Evolutionary conservation across 1,140 invertebrate genomes (phyloP).

Genomic region (Drosophila funebris): DNA sequence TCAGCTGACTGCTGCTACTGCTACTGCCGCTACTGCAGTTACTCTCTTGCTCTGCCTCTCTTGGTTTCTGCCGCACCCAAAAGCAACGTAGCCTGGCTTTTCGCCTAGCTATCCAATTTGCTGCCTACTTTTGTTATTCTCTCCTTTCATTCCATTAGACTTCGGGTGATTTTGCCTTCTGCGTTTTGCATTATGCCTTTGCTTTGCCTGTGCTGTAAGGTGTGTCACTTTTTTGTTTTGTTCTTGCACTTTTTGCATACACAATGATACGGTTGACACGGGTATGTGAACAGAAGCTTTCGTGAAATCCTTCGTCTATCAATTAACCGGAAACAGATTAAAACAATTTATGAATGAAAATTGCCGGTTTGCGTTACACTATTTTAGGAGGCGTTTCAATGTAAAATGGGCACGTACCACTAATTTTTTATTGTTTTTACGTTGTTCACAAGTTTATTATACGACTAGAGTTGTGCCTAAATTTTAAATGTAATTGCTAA

Average conservation of each 20-base stretch:
- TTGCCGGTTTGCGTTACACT: conserved; percentile 38
- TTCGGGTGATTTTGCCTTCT: conserved; percentile 20
- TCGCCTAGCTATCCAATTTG: conserved; percentile 23
- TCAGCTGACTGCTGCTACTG: conserved; percentile 53
- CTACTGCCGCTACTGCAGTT: conserved; percentile 7
- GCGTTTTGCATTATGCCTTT: conserved; percentile 4
- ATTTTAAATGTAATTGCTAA: no score
- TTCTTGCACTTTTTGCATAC: conserved; percentile 60
- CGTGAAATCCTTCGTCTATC: conserved; percentile 25
- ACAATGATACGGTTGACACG: not conserved
- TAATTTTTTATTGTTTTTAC: no score
- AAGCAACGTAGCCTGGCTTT: conserved; percentile 38
- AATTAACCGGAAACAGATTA: conserved; percentile 66
- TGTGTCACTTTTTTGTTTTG: conserved; percentile 82
- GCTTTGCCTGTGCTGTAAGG: conserved; percentile 46
- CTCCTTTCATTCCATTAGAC: conserved; percentile 15
- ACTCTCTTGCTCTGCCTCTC: conserved; percentile 18
- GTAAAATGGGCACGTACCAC: not conserved
- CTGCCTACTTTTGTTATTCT: conserved; percentile 9
- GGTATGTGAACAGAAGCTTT: not conserved
- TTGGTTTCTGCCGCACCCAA: conserved; percentile 73
- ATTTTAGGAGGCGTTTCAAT: conserved; percentile 1
- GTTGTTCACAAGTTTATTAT: no score
- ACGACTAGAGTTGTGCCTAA: no score
- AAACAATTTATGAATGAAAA: conserved; percentile 70